Conservation (phyloP, 1,140 invertebrate genomes). For the Lordiphosa collinella region DNA sequence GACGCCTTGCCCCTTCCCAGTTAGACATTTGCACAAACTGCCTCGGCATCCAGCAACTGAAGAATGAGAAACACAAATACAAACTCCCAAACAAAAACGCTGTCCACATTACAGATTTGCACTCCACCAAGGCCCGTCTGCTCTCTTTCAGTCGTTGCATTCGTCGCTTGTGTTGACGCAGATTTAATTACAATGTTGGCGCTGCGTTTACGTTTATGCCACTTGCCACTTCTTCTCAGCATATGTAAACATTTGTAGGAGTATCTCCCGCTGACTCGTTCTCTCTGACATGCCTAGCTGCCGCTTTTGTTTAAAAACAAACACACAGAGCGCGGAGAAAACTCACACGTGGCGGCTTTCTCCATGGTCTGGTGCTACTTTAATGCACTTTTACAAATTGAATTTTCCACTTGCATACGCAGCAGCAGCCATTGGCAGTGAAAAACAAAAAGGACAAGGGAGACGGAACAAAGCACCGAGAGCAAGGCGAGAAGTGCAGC, state of each 20-base stretch:
- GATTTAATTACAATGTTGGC: conserved; percentile 74
- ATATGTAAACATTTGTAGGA: conserved; percentile 37
- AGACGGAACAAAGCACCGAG: neutral
- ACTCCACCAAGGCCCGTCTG: neutral
- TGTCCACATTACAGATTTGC: conserved; percentile 5
- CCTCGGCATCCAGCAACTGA: conserved; percentile 29
- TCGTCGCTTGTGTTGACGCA: conserved; percentile 61
- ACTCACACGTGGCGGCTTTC: conserved; percentile 46
- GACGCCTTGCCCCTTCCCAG: neutral
- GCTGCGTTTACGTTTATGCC: conserved; percentile 58
- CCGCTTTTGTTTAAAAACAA: conserved; percentile 70
- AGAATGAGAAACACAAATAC: conserved; percentile 9
- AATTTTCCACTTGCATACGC: conserved; percentile 73
- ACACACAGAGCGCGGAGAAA: conserved; percentile 42
- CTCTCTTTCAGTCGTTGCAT: conserved; percentile 7
- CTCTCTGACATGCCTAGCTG: conserved; percentile 25
- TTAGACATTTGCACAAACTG: conserved; percentile 13
- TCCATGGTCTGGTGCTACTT: conserved; percentile 43
- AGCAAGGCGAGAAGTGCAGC: conserved; percentile 12
- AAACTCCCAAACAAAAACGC: conserved; percentile 18
- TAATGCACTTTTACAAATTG: conserved; percentile 76
- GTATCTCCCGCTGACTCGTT: conserved; percentile 11
- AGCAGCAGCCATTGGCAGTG: conserved; percentile 12
- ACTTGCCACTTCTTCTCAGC: conserved; percentile 59
- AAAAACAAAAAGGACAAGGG: conserved; percentile 13